Base-by-base conservation (phyloP, 2,113 vertebrate species). In the Pterophyllum scalare region DNA sequence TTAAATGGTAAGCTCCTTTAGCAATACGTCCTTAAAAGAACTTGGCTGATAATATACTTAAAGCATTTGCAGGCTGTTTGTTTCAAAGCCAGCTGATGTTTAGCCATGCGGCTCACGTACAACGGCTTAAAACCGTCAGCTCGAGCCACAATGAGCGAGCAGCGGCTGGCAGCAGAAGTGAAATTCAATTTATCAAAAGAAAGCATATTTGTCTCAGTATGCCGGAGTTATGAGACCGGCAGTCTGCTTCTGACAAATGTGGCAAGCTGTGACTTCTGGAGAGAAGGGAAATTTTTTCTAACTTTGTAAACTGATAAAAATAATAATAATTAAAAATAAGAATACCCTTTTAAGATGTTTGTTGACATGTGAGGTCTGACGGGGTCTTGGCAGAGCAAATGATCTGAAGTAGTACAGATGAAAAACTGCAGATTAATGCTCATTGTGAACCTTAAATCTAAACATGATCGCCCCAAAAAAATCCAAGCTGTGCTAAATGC, bases 1-100 rank as follows among this genome's bases (percentile, higher is more conserved):
- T 98, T 98, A 98, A 92, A 99, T 97, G 97, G 97, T 99, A 99
- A 99, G 97, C 98, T 98, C 96, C 98, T 99, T 98, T 97, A 97
- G 97, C 97, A 97, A 97, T 96, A 96, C 96, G 96, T 97, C 97
- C 97, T 95, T 97, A 96, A 98, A 98, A 98, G 97, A 98, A 97
- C 97, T 97, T 96, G 96, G 95, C 97, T 96, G 97, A 98, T 98
- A 98, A 99, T 98, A 97, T 97, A 98, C 97, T 99, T 97, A 97
- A 96, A 97, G 97, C 94, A 94, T 96, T 96, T 89, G 96, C 94
- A 96, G 81, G 96, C 96, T 97, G 97, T 97, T 98, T 98, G 97
- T 97, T 97, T 96, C 96, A 96, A 95, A 96, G 96, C 95, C 95
- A 96, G 96, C 96, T 95, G 95, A 85, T 87, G 89, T 93, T 95